phyloP scores from a whole-genome alignment of 2,113 vertebrate genomes.

The Chloropsis cyanopogon region DNA sequence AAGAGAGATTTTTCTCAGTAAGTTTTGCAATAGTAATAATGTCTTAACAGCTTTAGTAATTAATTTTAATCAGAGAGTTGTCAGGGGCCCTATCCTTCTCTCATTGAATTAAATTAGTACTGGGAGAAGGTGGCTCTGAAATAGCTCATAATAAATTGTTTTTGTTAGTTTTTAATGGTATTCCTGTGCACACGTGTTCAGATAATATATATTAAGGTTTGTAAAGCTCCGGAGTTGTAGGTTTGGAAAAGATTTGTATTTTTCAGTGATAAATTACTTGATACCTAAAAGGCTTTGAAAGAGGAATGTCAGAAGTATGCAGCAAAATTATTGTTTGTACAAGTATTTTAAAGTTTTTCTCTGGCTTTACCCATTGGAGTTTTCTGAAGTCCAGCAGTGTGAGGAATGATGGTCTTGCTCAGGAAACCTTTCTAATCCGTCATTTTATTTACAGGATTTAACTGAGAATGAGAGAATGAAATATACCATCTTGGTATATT shows the following conservation, averaged over 20 bases:
- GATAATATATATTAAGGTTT: background rate
- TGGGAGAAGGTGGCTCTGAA: background rate
- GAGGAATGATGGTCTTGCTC: background rate
- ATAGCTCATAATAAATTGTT: background rate
- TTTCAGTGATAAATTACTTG: background rate
- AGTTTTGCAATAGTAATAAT: conserved; percentile 6
- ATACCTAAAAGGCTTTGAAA: background rate
- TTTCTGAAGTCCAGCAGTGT: background rate
- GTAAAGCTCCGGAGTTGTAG: background rate
- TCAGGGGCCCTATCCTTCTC: background rate
- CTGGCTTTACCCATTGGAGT: background rate
- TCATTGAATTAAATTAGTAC: background rate
- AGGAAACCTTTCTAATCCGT: background rate
- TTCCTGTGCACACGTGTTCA: background rate
- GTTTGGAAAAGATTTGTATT: background rate
- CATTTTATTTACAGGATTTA: background rate
- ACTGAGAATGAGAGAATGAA: background rate
- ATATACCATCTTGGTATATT: background rate
- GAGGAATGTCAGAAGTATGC: background rate
- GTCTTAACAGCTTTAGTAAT: background rate
- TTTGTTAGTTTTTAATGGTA: background rate
- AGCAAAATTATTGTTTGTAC: background rate
- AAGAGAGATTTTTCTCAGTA: background rate
- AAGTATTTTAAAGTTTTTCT: background rate
- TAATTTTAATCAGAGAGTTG: background rate